Evolutionary conservation across 2,113 vertebrate species (phyloP).

Genomic region (Dasypus novemcinctus): DNA sequence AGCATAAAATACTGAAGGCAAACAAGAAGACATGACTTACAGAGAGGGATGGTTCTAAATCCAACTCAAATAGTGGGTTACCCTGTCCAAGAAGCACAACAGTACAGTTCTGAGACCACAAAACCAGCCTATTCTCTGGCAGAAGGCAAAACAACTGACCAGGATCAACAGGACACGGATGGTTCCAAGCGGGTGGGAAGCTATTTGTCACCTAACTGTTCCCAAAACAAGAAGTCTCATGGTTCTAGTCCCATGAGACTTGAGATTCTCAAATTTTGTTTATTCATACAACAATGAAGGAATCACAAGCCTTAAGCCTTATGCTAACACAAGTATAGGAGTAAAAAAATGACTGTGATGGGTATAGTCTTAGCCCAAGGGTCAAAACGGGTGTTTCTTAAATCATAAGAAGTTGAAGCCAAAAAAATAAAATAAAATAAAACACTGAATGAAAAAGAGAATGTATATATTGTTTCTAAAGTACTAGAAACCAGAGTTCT

Average conservation of each 20-base stretch:
- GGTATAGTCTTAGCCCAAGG: not conserved
- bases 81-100: not conserved
- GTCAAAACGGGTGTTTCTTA: not conserved
- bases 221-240: not conserved
- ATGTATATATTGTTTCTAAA: not conserved
- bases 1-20: not conserved
- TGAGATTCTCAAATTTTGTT: not conserved
- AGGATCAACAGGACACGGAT: not conserved
- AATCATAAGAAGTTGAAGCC: not conserved
- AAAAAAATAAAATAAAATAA: not conserved
- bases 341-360: not conserved
- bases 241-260: not conserved
- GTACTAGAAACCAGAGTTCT: not conserved
- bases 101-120: not conserved
- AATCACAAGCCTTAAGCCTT: not conserved
- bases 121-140: not conserved
- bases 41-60: not conserved
- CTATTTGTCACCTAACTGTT: not conserved
- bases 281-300: not conserved
- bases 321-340: not conserved
- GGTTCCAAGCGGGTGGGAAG: not conserved
- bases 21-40: not conserved
- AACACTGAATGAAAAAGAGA: not conserved
- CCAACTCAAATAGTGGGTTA: not conserved
- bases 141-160: not conserved